Conservation (phyloP, 2,797 vertebrate genomes). For the Cirrhinus molitorella region DNA sequence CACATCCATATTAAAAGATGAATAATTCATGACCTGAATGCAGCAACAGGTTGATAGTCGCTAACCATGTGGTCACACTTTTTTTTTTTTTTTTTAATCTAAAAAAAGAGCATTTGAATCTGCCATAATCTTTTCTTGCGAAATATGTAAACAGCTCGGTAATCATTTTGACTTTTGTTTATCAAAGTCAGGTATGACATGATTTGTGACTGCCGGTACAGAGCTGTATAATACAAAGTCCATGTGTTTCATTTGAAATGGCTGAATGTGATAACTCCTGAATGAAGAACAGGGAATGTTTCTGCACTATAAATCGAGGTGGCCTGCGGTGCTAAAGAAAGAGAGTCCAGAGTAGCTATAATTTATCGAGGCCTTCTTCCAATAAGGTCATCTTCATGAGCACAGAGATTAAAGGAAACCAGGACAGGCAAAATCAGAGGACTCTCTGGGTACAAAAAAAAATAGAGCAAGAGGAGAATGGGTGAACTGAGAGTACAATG, state of each 20-base stretch:
- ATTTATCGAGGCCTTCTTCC: background rate
- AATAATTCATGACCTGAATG: background rate
- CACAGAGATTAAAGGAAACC: conserved; percentile 2
- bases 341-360: background rate
- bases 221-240: background rate
- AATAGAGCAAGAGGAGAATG: background rate
- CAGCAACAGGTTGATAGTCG: background rate
- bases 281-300: background rate
- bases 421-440: conserved; percentile 2
- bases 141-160: background rate
- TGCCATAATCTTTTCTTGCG: background rate
- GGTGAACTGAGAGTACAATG: background rate
- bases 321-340: background rate
- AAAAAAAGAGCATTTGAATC: background rate
- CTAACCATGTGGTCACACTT: conserved; percentile 8
- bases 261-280: background rate
- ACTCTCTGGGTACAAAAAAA: background rate
- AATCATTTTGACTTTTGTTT: background rate
- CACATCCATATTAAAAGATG: background rate
- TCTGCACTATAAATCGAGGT: background rate
- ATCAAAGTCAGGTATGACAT: background rate
- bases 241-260: background rate
- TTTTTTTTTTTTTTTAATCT: too few species aligned
- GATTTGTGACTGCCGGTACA: background rate
- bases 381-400: background rate